phyloP scores from a whole-genome alignment of 2,888 invertebrate genomes.

The Hemicrepidius hirtus region DNA sequence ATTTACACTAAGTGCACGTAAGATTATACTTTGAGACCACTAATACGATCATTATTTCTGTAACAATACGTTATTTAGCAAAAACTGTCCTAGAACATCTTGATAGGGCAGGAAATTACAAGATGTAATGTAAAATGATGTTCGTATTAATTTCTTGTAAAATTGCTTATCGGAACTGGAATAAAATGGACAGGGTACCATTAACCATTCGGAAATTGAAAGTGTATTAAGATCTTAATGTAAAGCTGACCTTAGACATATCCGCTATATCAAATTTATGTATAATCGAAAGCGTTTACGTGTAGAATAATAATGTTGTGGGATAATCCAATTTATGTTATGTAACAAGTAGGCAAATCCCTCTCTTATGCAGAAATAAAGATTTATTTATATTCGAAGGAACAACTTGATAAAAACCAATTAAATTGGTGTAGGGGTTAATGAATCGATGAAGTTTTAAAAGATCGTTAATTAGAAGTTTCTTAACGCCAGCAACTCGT shows the following conservation, averaged over 20 bases:
- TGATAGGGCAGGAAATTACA: slow-evolving; percentile 38
- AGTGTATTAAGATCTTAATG: slow-evolving; percentile 31
- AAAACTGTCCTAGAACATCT: slow-evolving; percentile 32
- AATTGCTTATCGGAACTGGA: slow-evolving; percentile 35
- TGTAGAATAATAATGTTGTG: no score
- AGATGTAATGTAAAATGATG: slow-evolving; percentile 25
- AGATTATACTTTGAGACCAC: slow-evolving; percentile 32
- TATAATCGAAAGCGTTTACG: neutral
- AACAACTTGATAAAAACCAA: slow-evolving; percentile 12
- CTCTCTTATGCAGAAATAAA: neutral
- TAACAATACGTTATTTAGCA: slow-evolving; percentile 36
- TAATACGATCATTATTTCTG: slow-evolving; percentile 39
- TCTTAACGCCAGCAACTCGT: slow-evolving; percentile 12
- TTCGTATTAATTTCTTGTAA: slow-evolving; percentile 37
- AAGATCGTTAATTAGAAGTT: slow-evolving; percentile 29
- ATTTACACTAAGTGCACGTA: slow-evolving; percentile 35
- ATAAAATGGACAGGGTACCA: slow-evolving; percentile 9
- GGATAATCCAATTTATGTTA: no score
- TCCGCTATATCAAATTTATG: neutral
- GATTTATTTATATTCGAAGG: no score
- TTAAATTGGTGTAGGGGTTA: slow-evolving; percentile 19
- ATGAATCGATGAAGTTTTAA: slow-evolving; percentile 24
- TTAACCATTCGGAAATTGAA: slow-evolving; percentile 31
- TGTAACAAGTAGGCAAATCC: neutral
- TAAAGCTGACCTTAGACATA: slow-evolving; percentile 22